Evolutionary conservation across 1,140 invertebrate species (phyloP).

Genomic region (Alviniconcha marisindica): DNA sequence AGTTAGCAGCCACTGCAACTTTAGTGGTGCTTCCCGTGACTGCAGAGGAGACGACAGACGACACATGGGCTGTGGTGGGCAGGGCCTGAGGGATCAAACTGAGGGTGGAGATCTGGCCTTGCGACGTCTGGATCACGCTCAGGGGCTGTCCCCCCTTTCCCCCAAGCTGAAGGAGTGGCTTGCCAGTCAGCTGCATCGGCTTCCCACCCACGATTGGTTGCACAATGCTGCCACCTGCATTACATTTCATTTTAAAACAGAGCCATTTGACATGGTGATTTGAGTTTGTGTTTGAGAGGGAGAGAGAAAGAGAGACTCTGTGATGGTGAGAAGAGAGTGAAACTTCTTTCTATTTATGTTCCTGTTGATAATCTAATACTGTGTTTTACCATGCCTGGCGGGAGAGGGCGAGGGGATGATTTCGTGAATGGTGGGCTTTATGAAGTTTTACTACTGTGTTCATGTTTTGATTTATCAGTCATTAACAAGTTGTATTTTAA

Average conservation of each 20-base stretch:
- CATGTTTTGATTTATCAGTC: too few species aligned
- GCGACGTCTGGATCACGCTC: conserved; percentile 59
- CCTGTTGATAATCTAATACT: too few species aligned
- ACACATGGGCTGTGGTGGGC: conserved; percentile 36
- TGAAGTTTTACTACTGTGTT: too few species aligned
- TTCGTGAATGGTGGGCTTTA: too few species aligned
- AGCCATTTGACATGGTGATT: too few species aligned
- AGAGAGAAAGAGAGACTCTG: too few species aligned
- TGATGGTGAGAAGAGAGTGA: too few species aligned
- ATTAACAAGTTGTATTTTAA: too few species aligned
- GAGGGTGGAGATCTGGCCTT: conserved; percentile 60
- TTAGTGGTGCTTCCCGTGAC: conserved; percentile 25
- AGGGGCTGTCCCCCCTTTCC: conserved; percentile 60
- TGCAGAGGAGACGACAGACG: background rate
- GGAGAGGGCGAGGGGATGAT: too few species aligned
- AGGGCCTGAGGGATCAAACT: conserved; percentile 63
- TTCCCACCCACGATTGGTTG: conserved; percentile 61
- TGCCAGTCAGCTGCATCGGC: conserved; percentile 61
- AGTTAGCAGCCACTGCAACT: conserved; percentile 28
- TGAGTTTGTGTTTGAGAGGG: too few species aligned
- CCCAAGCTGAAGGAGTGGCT: conserved; percentile 60
- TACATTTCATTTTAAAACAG: background rate
- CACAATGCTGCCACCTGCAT: conserved; percentile 61
- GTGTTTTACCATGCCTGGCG: too few species aligned
- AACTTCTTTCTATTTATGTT: too few species aligned